Conservation (phyloP, 2,113 vertebrate species). For the Gracilinanus agilis region DNA sequence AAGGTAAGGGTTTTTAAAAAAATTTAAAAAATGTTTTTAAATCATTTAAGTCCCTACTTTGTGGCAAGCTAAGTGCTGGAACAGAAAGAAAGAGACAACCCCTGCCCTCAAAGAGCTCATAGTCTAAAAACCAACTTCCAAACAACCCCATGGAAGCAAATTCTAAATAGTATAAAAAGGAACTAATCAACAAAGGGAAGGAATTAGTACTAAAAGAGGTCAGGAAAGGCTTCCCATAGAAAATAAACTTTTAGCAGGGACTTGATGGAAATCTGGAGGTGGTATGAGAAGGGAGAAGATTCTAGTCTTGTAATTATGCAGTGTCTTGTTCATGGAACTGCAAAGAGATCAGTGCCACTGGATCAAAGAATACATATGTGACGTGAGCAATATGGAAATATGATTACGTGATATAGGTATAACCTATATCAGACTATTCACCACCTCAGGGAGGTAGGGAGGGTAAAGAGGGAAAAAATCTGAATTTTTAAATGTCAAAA, state of each 20-base stretch:
- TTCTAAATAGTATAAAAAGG: neutral
- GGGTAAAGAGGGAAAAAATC: too few species aligned
- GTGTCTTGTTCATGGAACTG: neutral
- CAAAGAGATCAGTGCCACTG: neutral
- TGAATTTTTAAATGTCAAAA: too few species aligned
- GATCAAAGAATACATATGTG: neutral
- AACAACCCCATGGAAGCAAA: neutral
- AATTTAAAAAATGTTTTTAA: too few species aligned
- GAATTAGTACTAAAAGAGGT: neutral
- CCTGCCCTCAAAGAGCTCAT: neutral
- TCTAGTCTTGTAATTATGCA: neutral
- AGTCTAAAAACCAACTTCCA: neutral
- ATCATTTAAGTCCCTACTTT: neutral
- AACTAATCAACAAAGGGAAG: neutral
- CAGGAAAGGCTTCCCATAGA: neutral
- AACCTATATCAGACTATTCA: too few species aligned
- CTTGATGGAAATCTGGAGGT: neutral
- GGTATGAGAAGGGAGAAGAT: neutral
- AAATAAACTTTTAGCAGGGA: neutral
- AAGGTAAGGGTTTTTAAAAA: too few species aligned
- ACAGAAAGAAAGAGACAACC: neutral
- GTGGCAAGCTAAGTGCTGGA: neutral
- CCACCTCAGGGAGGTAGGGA: too few species aligned
- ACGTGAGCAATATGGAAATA: neutral
- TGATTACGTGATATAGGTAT: too few species aligned